These are phyloP conservation scores for Rhinophrynus dorsalis DNA, from an alignment of 2,797 vertebrate species.

Conservation along the genomic window DNA sequence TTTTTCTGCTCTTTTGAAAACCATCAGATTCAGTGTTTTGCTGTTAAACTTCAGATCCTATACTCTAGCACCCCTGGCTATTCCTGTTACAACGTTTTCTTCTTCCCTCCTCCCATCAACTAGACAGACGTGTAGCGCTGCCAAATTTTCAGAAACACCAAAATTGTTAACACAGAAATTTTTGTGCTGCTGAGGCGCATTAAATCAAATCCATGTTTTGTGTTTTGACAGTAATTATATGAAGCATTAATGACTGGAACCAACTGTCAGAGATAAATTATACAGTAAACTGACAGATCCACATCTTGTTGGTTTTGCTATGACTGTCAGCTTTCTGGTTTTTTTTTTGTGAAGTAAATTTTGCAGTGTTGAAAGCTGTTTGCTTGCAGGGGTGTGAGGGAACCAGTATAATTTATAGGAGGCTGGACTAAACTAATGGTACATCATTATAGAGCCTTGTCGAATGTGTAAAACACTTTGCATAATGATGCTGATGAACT, in stretches of 20 bases:
- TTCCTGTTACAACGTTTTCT: constrained; percentile 15
- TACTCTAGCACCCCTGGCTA: constrained; percentile 38
- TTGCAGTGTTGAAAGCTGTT: constrained; percentile 44
- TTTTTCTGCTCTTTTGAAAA: too few species aligned
- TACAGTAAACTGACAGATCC: constrained; percentile 33
- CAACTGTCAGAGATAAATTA: constrained; percentile 44
- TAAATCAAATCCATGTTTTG: constrained; percentile 46
- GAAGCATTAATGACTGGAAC: constrained; percentile 42
- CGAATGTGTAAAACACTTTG: too few species aligned
- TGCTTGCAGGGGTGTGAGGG: constrained; percentile 7
- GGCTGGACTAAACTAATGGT: too few species aligned
- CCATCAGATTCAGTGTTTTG: neutral
- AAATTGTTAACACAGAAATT: constrained; percentile 39
- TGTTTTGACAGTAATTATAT: constrained; percentile 49
- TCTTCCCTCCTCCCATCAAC: constrained; percentile 17
- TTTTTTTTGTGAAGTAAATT: constrained; percentile 21
- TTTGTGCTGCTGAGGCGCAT: constrained; percentile 18
- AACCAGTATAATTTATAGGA: neutral
- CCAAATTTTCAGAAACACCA: constrained; percentile 32
- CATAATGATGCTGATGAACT: too few species aligned
- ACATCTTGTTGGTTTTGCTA: constrained; percentile 31
- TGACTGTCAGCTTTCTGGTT: constrained; percentile 34
- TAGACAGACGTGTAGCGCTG: constrained; percentile 8
- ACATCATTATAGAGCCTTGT: too few species aligned
- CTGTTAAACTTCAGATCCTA: constrained; percentile 1